Percentiles rank a stretch among this genome's conserved stretches.
Conservation (phyloP, 2,888 invertebrate genomes). For the Argyresthia goedartella region DNA sequence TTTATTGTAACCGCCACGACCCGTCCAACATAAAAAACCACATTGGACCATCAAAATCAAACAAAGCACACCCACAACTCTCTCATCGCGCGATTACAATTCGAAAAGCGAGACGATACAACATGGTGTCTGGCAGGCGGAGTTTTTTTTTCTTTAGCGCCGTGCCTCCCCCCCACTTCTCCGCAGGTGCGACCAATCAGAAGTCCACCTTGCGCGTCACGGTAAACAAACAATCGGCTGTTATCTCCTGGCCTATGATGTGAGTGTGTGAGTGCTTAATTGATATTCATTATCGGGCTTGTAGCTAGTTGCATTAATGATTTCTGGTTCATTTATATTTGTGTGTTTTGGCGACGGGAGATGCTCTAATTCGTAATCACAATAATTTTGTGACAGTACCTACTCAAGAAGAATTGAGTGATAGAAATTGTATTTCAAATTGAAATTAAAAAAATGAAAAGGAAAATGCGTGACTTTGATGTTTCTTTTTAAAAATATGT, state of each 20-base stretch:
- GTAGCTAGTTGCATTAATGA: no score
- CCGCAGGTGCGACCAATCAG: constrained; percentile 54
- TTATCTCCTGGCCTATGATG: constrained; percentile 11
- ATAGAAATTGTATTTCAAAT: no score
- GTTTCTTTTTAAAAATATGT: no score
- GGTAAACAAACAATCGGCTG: constrained; percentile 29
- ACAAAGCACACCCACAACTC: constrained; percentile 9
- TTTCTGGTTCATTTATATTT: no score
- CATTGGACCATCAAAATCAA: not conserved
- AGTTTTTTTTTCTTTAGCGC: constrained; percentile 8
- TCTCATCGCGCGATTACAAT: constrained; percentile 8
- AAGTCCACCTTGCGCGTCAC: constrained; percentile 15
- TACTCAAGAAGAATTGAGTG: no score
- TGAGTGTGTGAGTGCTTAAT: constrained; percentile 23
- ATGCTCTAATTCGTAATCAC: no score
- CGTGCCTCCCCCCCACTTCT: constrained; percentile 15
- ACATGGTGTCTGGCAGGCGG: constrained; percentile 14
- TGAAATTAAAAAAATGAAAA: no score
- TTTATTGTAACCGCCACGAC: no score
- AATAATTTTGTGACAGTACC: no score
- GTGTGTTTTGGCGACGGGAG: constrained; percentile 15
- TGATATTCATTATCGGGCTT: constrained; percentile 35
- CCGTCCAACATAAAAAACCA: no score
- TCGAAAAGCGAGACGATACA: constrained; percentile 8
- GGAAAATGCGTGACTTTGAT: no score